Evolutionary conservation across 2,888 invertebrate species (phyloP).

Genomic region (Stegophylla sp.): DNA sequence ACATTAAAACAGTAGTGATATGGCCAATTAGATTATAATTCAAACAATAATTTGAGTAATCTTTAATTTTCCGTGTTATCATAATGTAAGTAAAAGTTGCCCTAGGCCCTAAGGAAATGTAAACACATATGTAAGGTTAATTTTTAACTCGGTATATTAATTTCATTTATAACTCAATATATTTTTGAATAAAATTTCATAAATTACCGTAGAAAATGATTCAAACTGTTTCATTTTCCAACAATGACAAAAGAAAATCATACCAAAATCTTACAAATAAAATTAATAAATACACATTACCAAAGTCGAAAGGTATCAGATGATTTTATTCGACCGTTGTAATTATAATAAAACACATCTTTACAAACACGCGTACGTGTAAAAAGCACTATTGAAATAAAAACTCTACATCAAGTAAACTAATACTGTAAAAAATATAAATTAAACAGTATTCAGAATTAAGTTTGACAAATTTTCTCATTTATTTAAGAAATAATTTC

Average conservation of each 20-base stretch:
- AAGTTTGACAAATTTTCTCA: not conserved
- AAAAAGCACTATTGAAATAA: slow-evolving; percentile 4
- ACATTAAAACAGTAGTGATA: not conserved
- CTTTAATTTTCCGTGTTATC: slow-evolving; percentile 38
- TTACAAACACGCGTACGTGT: slow-evolving; percentile 4
- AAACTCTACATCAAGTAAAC: not conserved
- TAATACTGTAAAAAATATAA: not conserved
- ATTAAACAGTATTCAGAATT: slow-evolving; percentile 1
- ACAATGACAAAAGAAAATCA: not conserved
- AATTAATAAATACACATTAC: slow-evolving; percentile 39
- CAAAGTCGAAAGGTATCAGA: slow-evolving; percentile 35
- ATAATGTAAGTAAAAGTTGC: slow-evolving; percentile 23
- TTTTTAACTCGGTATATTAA: no score
- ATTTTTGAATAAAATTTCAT: not conserved
- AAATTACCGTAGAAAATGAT: not conserved
- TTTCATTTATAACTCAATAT: not conserved
- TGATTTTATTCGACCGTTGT: slow-evolving; percentile 42
- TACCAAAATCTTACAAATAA: slow-evolving; percentile 1
- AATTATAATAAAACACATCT: slow-evolving; percentile 15
- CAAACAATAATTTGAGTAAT: slow-evolving; percentile 27
- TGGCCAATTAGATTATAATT: not conserved
- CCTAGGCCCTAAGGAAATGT: slow-evolving; percentile 21
- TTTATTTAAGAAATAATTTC: not conserved
- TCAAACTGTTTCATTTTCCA: not conserved
- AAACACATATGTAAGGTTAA: slow-evolving; percentile 43